Evolutionary conservation across 2,888 invertebrate genomes (phyloP).

Genomic region (Oasisia sp.): DNA sequence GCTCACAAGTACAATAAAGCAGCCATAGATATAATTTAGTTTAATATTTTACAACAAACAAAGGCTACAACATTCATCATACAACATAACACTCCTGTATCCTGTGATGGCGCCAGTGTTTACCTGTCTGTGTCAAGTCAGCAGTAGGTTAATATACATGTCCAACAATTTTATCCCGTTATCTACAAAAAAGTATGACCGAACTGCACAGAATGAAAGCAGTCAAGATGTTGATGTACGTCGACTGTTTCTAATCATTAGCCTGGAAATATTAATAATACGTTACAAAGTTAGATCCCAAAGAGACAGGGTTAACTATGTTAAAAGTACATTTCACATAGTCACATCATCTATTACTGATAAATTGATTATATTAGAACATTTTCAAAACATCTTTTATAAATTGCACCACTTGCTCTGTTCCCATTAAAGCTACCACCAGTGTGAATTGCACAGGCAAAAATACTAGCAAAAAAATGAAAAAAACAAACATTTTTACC

Average conservation of each 20-base stretch:
- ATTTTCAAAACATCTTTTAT: background rate
- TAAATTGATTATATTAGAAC: no score
- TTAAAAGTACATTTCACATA: no score
- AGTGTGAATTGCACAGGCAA: background rate
- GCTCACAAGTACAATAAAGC: background rate
- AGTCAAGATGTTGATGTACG: background rate
- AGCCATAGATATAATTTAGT: background rate
- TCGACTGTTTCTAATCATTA: background rate
- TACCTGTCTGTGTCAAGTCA: no score
- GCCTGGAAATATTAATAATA: background rate
- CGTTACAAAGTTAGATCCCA: background rate
- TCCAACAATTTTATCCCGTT: no score
- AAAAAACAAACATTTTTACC: background rate
- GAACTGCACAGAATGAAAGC: background rate
- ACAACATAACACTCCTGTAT: background rate
- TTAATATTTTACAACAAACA: constrained; percentile 8
- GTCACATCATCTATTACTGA: no score
- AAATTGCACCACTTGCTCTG: background rate
- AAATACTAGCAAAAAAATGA: background rate
- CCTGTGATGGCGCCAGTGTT: background rate
- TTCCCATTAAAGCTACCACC: background rate
- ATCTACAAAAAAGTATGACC: no score
- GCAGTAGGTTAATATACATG: no score
- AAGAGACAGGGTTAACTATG: no score
- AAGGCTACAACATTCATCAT: background rate